Evolutionary conservation across 1,140 invertebrate genomes (phyloP).

Genomic region (Lasioglossum baleicum): DNA sequence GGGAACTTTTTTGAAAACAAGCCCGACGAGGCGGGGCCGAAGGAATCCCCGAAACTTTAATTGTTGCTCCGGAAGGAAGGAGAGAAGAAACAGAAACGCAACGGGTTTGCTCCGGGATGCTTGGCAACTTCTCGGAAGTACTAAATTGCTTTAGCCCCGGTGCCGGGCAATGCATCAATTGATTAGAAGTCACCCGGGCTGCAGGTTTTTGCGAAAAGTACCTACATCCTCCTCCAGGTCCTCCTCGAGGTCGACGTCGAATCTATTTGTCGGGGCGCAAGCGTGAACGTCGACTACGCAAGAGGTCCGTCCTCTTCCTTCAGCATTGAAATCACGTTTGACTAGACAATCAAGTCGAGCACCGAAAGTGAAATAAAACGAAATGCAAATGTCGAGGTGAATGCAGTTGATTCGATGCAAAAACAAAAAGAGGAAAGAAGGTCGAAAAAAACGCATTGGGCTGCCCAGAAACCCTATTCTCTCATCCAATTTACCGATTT

Average conservation of each 20-base stretch:
- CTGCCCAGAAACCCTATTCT: not conserved
- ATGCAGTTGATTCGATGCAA: not conserved
- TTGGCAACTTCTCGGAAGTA: constrained; percentile 20
- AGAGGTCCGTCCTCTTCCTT: not conserved
- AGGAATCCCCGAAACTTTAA: constrained; percentile 35
- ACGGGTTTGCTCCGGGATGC: not conserved
- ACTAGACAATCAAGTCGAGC: not conserved
- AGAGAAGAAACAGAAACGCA: constrained; percentile 25
- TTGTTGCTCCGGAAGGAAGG: constrained; percentile 19
- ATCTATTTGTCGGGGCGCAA: not conserved
- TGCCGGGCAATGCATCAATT: constrained; percentile 38
- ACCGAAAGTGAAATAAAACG: not conserved
- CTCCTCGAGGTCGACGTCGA: not conserved
- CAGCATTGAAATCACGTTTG: not conserved
- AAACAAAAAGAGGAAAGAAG: not conserved
- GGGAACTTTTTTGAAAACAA: constrained; percentile 21
- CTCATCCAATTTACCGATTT: constrained; percentile 1
- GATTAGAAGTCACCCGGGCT: constrained; percentile 33
- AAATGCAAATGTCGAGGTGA: not conserved
- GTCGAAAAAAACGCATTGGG: too few species aligned
- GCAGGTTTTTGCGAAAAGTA: constrained; percentile 2
- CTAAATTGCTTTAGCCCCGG: constrained; percentile 31
- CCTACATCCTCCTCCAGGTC: not conserved
- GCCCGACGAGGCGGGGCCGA: not conserved
- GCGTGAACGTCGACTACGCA: not conserved